phyloP scores from a whole-genome alignment of 2,113 vertebrate genomes.

The Prunella fulvescens region DNA sequence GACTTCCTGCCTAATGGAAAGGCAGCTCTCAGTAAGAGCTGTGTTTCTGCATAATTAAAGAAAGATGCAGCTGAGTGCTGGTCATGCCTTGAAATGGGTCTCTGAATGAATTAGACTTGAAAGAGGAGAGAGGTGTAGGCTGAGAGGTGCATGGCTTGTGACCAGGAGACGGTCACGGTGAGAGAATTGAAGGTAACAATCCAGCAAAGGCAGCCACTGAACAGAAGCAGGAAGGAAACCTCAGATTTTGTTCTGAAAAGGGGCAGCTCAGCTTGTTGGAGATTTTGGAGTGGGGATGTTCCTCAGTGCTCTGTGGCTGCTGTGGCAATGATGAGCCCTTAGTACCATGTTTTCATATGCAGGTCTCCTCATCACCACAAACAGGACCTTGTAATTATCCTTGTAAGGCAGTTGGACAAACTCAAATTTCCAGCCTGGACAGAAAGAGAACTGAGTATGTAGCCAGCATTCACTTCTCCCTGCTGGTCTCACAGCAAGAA shows the following conservation, averaged over 20 bases:
- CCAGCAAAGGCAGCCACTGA: background rate
- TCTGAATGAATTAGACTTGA: background rate
- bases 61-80: background rate
- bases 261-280: background rate
- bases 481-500: background rate
- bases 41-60: background rate
- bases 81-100: background rate
- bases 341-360: background rate
- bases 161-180: background rate
- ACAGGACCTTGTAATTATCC: background rate
- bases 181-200: background rate
- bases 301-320: background rate
- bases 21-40: background rate
- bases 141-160: background rate
- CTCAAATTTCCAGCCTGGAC: background rate
- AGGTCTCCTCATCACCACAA: background rate
- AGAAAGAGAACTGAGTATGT: background rate
- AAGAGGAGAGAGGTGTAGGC: background rate
- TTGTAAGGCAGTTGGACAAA: background rate
- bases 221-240: background rate
- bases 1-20: background rate
- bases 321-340: background rate
- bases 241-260: background rate
- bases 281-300: background rate
- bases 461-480: background rate